Conservation (phyloP, 1,140 invertebrate genomes). For the Brachionus manjavacas region DNA sequence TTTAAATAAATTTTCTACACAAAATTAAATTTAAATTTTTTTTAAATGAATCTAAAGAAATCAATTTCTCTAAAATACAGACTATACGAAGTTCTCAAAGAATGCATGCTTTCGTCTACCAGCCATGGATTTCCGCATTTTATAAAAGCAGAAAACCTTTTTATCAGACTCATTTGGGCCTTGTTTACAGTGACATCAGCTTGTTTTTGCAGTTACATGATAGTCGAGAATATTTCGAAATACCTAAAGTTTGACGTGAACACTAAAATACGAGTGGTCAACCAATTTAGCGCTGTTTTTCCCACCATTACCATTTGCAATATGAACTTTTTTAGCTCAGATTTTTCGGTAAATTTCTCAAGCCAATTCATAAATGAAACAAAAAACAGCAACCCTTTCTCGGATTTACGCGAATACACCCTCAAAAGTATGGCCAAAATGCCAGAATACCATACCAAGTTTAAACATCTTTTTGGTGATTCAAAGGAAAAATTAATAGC, state of each 20-base stretch:
- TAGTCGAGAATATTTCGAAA: not conserved
- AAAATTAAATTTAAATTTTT: too few species aligned
- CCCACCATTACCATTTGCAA: not conserved
- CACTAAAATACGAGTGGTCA: not conserved
- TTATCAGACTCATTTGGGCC: not conserved
- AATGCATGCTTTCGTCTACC: not conserved
- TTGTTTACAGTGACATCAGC: not conserved
- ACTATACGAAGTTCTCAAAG: too few species aligned
- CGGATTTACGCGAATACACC: not conserved
- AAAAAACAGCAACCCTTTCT: too few species aligned
- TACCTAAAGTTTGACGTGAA: not conserved
- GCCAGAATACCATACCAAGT: not conserved
- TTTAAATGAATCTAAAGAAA: too few species aligned
- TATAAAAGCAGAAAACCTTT: not conserved
- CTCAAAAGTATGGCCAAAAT: not conserved
- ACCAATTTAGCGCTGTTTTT: not conserved
- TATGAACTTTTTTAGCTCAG: not conserved
- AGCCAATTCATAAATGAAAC: too few species aligned
- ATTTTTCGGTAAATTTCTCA: not conserved
- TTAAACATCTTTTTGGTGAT: not conserved
- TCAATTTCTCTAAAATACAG: too few species aligned
- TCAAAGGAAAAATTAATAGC: not conserved
- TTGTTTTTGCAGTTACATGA: not conserved
- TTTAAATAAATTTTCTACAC: too few species aligned
- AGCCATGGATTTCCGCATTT: not conserved